Conservation (phyloP, 2,113 vertebrate species). For the Damaliscus lunatus region DNA sequence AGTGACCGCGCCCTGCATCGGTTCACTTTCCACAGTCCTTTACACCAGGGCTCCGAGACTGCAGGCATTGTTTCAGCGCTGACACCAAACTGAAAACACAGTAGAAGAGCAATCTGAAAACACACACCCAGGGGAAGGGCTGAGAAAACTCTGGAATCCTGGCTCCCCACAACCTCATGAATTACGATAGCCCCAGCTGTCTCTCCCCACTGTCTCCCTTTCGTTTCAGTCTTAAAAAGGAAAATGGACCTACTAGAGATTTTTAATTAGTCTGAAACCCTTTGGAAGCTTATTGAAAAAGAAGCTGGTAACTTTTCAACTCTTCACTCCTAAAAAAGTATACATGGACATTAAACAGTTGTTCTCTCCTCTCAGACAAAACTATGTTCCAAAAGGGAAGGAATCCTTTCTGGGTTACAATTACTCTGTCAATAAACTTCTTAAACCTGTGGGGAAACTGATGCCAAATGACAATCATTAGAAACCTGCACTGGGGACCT, state of each 20-base stretch:
- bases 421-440: neutral
- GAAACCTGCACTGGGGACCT: neutral
- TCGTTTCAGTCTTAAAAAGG: neutral
- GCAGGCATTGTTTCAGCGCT: neutral
- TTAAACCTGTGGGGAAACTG: neutral
- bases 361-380: neutral
- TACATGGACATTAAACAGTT: neutral
- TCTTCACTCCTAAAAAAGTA: conserved; percentile 9
- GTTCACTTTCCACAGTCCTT: neutral
- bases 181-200: neutral
- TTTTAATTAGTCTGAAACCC: neutral
- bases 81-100: neutral
- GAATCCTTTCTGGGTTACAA: neutral
- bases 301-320: neutral
- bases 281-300: conserved; percentile 9
- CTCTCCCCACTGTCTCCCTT: neutral
- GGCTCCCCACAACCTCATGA: neutral
- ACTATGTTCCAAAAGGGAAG: neutral
- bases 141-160: neutral
- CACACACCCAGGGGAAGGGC: neutral
- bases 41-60: neutral
- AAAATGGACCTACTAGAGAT: neutral
- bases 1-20: neutral
- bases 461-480: neutral
- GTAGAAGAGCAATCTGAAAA: neutral